Evolutionary conservation across 30 jellyfish, hydroid and myxozoan species (phyloP).

Genomic region (Nemopilema nomurai): DNA sequence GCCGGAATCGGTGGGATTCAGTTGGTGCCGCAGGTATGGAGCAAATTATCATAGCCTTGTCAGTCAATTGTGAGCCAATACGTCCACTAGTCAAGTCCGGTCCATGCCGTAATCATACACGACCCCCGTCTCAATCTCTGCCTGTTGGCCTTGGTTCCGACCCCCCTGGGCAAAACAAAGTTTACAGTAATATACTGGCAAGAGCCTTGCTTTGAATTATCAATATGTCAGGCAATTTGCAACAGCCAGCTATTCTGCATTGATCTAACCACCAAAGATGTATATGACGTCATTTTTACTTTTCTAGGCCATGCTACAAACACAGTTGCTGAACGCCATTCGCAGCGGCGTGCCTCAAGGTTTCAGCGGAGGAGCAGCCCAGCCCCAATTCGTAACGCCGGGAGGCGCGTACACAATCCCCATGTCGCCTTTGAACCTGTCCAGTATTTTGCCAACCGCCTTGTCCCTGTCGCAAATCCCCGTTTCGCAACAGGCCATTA

Average conservation of each 20-base stretch:
- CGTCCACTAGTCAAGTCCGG: too few species aligned
- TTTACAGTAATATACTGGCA: too few species aligned
- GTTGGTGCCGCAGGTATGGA: slow-evolving; percentile 50
- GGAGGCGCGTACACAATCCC: slow-evolving; percentile 64
- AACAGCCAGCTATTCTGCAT: too few species aligned
- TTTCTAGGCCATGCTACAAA: slow-evolving; percentile 34
- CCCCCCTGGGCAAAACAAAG: too few species aligned
- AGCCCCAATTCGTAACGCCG: slow-evolving; percentile 59
- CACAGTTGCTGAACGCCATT: slow-evolving; percentile 57
- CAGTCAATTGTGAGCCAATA: too few species aligned
- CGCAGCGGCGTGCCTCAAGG: slow-evolving; percentile 52
- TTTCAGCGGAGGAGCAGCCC: slow-evolving; percentile 27
- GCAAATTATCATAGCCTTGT: neutral
- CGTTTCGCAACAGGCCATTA: slow-evolving; percentile 40
- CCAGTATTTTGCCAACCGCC: slow-evolving; percentile 72
- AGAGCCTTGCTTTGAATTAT: too few species aligned
- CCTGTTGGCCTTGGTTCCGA: too few species aligned
- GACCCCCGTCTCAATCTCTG: too few species aligned
- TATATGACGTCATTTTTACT: neutral
- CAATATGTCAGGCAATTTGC: too few species aligned
- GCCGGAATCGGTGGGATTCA: slow-evolving; percentile 71
- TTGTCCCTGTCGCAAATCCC: slow-evolving; percentile 71
- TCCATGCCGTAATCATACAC: too few species aligned
- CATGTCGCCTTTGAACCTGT: slow-evolving; percentile 59
- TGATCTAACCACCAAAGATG: neutral